phyloP scores from a whole-genome alignment of 2,113 vertebrate genomes.

The Centropus unirufus region DNA sequence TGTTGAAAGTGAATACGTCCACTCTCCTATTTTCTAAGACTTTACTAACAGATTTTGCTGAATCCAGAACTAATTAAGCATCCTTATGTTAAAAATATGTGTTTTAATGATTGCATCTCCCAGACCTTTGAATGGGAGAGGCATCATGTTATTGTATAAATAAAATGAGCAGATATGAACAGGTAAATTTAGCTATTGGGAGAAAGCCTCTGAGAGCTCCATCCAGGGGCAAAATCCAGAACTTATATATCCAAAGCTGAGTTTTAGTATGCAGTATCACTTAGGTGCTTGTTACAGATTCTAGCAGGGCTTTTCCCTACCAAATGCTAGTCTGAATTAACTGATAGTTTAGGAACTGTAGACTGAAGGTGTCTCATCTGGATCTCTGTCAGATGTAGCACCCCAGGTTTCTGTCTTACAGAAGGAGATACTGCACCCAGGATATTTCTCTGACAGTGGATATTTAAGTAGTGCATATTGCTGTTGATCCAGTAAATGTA shows the following conservation, averaged over 20 bases:
- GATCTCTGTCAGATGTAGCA: neutral
- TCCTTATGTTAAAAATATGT: fast-evolving
- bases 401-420: neutral
- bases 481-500: neutral
- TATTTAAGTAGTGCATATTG: neutral
- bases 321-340: neutral
- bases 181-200: neutral
- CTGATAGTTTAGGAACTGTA: neutral
- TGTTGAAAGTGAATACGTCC: neutral
- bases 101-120: neutral
- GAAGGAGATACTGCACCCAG: neutral
- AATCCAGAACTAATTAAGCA: neutral
- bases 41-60: neutral
- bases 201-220: neutral
- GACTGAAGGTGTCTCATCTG: neutral
- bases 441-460: neutral
- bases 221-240: neutral
- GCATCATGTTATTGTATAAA: neutral
- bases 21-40: neutral
- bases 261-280: neutral
- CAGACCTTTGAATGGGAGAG: neutral
- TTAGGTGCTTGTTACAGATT: neutral
- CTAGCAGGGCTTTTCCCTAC: neutral
- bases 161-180: neutral
- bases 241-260: neutral